phyloP scores from a whole-genome alignment of 2,113 vertebrate species.

The Rhabdornis inornatus region DNA sequence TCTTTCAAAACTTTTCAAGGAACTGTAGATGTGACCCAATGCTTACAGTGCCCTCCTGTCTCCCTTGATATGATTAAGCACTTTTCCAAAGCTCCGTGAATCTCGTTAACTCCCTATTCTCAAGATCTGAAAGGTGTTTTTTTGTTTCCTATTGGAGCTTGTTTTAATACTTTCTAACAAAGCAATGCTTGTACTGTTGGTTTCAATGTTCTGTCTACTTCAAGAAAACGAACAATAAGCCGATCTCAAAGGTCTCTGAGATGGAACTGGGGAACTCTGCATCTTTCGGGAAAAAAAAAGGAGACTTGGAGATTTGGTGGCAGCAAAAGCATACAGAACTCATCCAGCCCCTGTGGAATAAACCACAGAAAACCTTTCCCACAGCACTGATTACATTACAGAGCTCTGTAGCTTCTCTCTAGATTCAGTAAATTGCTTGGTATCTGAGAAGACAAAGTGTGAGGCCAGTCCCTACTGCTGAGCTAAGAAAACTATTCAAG shows the following conservation, averaged over 20 bases:
- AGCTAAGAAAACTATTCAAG: not conserved
- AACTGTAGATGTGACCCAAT: not conserved
- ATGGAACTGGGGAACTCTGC: not conserved
- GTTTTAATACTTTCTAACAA: not conserved
- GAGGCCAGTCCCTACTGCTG: not conserved
- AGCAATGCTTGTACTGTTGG: not conserved
- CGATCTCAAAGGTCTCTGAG: not conserved
- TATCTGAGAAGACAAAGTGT: not conserved
- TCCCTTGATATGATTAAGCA: not conserved
- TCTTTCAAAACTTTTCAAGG: not conserved
- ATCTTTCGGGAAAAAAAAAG: not conserved
- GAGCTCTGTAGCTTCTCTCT: not conserved
- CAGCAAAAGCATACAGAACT: not conserved
- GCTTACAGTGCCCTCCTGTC: not conserved
- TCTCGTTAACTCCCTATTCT: not conserved
- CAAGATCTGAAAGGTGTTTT: not conserved
- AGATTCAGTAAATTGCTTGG: not conserved
- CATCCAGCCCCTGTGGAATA: not conserved
- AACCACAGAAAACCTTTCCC: not conserved
- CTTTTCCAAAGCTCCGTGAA: not conserved
- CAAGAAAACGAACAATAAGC: not conserved
- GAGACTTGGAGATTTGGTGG: not conserved
- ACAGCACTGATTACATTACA: not conserved
- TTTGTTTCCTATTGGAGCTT: not conserved
- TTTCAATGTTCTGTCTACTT: not conserved